Conservation (phyloP, 2,113 vertebrate genomes). For the Sisor rabdophorus region DNA sequence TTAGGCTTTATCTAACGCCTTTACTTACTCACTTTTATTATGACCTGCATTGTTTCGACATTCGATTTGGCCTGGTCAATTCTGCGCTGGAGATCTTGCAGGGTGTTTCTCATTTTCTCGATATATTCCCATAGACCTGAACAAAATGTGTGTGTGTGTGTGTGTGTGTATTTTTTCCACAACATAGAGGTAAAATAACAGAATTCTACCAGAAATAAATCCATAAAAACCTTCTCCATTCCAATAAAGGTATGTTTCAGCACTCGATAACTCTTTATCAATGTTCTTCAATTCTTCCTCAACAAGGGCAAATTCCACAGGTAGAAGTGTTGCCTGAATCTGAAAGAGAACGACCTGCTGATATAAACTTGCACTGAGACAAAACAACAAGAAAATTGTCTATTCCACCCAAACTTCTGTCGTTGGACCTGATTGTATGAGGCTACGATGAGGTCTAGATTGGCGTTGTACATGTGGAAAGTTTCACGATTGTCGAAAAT, state of each 20-base stretch:
- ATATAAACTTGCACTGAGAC: not conserved
- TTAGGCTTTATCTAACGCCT: not conserved
- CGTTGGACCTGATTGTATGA: conserved; percentile 77
- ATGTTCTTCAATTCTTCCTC: conserved; percentile 72
- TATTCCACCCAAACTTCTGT: not conserved
- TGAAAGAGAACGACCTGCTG: not conserved
- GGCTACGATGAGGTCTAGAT: conserved; percentile 67
- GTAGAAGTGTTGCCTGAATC: conserved; percentile 63
- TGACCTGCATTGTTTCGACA: conserved; percentile 56
- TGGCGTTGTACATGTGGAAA: conserved; percentile 68
- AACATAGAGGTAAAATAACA: no score
- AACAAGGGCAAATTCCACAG: conserved; percentile 84
- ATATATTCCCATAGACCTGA: conserved; percentile 80
- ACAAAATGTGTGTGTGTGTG: not conserved
- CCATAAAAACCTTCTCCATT: conserved; percentile 73
- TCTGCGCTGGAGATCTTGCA: conserved; percentile 73
- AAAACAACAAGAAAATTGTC: not conserved
- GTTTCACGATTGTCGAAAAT: conserved; percentile 66
- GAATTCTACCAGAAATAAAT: conserved; percentile 62
- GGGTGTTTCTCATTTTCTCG: conserved; percentile 62
- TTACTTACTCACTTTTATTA: conserved; percentile 66
- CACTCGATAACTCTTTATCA: conserved; percentile 69
- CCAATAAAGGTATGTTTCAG: conserved; percentile 82
- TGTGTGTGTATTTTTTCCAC: conserved; percentile 29
- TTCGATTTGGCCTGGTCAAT: conserved; percentile 69